A percentile compares a stretch with the other conserved stretches of the same genome.
Conservation (phyloP, 30 jellyfish, hydroid and myxozoan species). For the Aurelia sp. region DNA sequence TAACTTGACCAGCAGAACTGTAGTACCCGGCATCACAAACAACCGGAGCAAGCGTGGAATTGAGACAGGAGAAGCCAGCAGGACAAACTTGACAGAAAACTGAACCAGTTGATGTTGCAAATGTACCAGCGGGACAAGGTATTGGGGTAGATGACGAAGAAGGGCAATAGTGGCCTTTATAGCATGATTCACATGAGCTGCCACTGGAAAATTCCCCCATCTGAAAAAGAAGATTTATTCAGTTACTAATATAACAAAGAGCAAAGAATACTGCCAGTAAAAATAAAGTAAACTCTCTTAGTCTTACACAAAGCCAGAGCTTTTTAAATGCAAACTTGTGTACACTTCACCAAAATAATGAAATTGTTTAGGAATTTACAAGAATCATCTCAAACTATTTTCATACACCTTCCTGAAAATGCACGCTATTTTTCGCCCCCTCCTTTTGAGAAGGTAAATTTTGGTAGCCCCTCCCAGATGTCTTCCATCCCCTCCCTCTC, state of each 20-base stretch:
- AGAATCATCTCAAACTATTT: too few relatives aligned
- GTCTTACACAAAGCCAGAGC: too few relatives aligned
- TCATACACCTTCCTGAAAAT: too few relatives aligned
- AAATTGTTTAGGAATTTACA: too few relatives aligned
- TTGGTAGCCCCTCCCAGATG: too few relatives aligned
- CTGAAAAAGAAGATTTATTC: constrained; percentile 34
- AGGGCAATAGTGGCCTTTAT: constrained; percentile 89
- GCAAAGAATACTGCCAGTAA: background rate
- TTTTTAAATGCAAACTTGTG: too few relatives aligned
- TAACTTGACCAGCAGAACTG: constrained; percentile 87
- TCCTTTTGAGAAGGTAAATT: too few relatives aligned
- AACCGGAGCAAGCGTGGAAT: constrained; percentile 75
- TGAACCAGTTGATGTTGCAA: constrained; percentile 63
- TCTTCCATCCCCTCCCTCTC: too few relatives aligned
- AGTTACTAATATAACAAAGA: too few relatives aligned
- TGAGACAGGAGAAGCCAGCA: constrained; percentile 85
- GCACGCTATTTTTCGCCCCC: too few relatives aligned
- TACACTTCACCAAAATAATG: too few relatives aligned
- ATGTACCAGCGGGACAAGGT: constrained; percentile 90
- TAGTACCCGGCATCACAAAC: constrained; percentile 80
- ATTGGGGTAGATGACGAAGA: constrained; percentile 74
- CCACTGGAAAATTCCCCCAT: constrained; percentile 88
- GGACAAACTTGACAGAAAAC: constrained; percentile 84
- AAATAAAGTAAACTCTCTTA: too few relatives aligned
- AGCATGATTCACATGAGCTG: constrained; percentile 76